Evolutionary conservation across 2,113 vertebrate genomes (phyloP), one percentile per base, ranked within the genome.

Genomic region (Halichoerus grypus): DNA sequence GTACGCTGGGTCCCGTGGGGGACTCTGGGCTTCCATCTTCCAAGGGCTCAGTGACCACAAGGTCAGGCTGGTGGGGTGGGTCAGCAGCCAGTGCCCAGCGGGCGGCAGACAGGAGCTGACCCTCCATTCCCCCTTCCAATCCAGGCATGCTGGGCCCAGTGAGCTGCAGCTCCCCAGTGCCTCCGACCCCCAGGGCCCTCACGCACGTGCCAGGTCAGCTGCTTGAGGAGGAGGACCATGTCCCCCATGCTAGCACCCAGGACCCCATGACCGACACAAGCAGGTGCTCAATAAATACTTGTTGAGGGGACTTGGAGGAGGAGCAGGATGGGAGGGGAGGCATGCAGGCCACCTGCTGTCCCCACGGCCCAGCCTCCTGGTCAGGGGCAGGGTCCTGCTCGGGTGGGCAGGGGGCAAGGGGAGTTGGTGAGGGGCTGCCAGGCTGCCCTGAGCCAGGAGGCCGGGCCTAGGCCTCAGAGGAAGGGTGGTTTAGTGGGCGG

Each of bases 231-330:
- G 33, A 28, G 12, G 14, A 18, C 16, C 5, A 2, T 2, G n/a
- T 22, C 6, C 13, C 18, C 42, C 74, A 0, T 77, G 39, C 69
- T 13, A 19, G 53, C 14, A 16, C 46, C 39, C 53, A 12, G 28
- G 22, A 42, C 63, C 95, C 63, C 51, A 28, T 3, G 21, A 82
- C 82, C 1, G 19, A 89, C 88, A 95, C 83, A 90, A 93, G 67
- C 26, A 83, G 76, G n/a, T 4, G 46, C 74, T 88, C 94, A 97
- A 97, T 97, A 98, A 98, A 97, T 97, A 98, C 46, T 80, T 71
- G 89, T 74, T 88, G 82, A 79, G 18, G 57, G 59, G 39, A 28
- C 16, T 18, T 19, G 31, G 4, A 4, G 36, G 28, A 26, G 26
- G 33, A 9, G 49, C 3, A 7, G 1, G 33, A 11, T 9, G 33